Percentiles rank a stretch among this genome's conserved stretches.
Conservation (phyloP, 53 echinoderm and acorn worm genomes). For the Patiria pectinifera region DNA sequence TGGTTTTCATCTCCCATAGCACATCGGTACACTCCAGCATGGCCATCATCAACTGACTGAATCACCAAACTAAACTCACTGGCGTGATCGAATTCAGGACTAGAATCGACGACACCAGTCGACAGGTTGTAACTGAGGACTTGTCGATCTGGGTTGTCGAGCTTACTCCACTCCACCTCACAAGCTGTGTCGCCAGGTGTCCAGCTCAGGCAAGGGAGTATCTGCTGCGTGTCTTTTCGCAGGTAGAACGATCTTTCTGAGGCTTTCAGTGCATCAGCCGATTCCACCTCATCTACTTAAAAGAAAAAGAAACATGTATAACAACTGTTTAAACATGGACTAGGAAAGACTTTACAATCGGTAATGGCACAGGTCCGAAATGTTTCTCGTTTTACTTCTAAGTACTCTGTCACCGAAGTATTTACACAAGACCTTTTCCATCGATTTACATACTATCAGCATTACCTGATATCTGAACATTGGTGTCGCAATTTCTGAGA, state of each 20-base stretch:
- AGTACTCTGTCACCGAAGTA: too few species aligned
- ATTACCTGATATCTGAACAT: slow-evolving; percentile 20
- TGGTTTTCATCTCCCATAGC: not conserved
- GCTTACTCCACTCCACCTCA: slow-evolving; percentile 10
- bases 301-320: not conserved
- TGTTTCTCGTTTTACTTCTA: not conserved
- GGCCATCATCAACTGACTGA: not conserved
- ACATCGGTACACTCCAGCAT: slow-evolving; percentile 17
- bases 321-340: not conserved
- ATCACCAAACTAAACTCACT: slow-evolving; percentile 16
- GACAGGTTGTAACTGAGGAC: slow-evolving; percentile 15
- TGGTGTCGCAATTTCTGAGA: slow-evolving; percentile 14
- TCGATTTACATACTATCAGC: not conserved
- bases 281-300: not conserved
- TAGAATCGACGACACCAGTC: not conserved
- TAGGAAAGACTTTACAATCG: too few species aligned
- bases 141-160: too few species aligned
- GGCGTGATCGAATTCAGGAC: not conserved
- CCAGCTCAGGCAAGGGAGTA: slow-evolving; percentile 5
- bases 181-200: slow-evolving; percentile 10
- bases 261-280: not conserved
- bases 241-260: slow-evolving; percentile 17
- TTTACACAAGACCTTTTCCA: not conserved
- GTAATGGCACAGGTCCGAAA: too few species aligned
- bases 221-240: not conserved